Evolutionary conservation across 2,797 vertebrate species (phyloP), one percentile per base, ranked within the genome.

Genomic region (Rhinichthys osculus): DNA sequence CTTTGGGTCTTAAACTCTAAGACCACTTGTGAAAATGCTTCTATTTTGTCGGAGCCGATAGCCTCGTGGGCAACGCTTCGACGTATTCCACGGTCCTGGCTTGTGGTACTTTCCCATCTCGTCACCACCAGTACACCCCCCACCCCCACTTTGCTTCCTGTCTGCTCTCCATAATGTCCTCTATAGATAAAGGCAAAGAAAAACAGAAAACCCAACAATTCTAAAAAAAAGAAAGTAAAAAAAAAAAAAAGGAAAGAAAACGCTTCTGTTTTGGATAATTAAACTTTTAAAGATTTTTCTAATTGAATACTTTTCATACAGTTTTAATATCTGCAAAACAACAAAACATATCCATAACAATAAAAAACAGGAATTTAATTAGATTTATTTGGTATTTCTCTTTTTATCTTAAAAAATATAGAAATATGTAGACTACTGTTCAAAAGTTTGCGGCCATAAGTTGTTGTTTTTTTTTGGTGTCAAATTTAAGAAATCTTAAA

Each of bases 51-150:
- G 4, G 4, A 59, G 23, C 9, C 4, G 9, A 10, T 4, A 54
- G 52, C 27, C 52, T 21, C 19, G 19, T 23, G 4, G 10, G 23
- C 21, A n/a, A 4, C 9, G 7, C n/a, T 13, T 62, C n/a, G 4
- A 62, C 10, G 2, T 27, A 62, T 13, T n/a, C 4, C 3, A 1
- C 0, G 9, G 23, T 5, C 4, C n/a, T 2, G 10, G 11, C 4
- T 6, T 13, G 59, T 62, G n/a, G 59, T 62, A 62, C 59, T 62
- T 62, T 27, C 59, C 59, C 11, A 62, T 62, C n/a, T 62, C n/a
- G 4, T 62, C 59, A n/a, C 57, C 57, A n/a, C 9, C 57, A 10
- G 21, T 11, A 3, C 23, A n/a, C 4, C 23, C 57, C 57, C 23
- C 57, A 59, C 57, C 23, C 57, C 23, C 57, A 23, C 57, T 11